A percentile compares a stretch with the other conserved stretches of the same genome.
phyloP scores from a whole-genome alignment of 1,140 invertebrate species.

The Zaprionus ornatus region DNA sequence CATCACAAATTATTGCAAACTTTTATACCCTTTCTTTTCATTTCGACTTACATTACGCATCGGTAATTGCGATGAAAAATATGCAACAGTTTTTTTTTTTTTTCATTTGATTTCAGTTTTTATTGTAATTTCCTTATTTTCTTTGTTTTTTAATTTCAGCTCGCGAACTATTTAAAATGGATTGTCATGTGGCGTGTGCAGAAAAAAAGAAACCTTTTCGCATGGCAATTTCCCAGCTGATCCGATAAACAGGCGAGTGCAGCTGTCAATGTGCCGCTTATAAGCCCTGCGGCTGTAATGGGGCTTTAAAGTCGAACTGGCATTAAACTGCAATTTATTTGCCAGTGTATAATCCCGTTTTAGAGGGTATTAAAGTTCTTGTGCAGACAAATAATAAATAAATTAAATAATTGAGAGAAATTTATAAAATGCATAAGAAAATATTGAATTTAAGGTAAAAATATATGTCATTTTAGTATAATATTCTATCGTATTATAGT shows the following conservation, averaged over 20 bases:
- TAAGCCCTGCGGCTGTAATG: not conserved
- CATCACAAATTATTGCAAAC: not conserved
- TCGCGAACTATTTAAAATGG: slow-evolving; percentile 39
- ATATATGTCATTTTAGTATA: not conserved
- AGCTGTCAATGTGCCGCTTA: slow-evolving; percentile 54
- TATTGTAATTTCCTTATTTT: not conserved
- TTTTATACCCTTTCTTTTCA: not conserved
- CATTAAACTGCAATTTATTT: slow-evolving; percentile 56
- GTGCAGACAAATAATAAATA: too few relatives aligned
- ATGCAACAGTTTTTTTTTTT: not conserved
- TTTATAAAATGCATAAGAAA: too few relatives aligned
- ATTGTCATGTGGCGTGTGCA: slow-evolving; percentile 32
- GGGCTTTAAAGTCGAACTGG: slow-evolving; percentile 32
- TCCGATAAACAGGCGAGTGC: slow-evolving; percentile 50
- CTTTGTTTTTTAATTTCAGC: slow-evolving; percentile 10
- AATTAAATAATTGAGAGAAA: not conserved
- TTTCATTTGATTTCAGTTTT: not conserved
- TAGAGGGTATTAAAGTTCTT: not conserved
- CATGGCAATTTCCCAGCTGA: slow-evolving; percentile 46
- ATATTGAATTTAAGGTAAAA: too few relatives aligned
- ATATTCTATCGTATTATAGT: not conserved
- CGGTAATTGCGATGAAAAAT: slow-evolving; percentile 16
- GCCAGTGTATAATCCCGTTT: slow-evolving; percentile 22
- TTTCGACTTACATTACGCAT: not conserved
- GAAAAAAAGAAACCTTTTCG: slow-evolving; percentile 23